These are phyloP conservation scores for Choristoneura fumiferana DNA, from an alignment of 1,140 invertebrate genomes.

Conservation along the genomic window DNA sequence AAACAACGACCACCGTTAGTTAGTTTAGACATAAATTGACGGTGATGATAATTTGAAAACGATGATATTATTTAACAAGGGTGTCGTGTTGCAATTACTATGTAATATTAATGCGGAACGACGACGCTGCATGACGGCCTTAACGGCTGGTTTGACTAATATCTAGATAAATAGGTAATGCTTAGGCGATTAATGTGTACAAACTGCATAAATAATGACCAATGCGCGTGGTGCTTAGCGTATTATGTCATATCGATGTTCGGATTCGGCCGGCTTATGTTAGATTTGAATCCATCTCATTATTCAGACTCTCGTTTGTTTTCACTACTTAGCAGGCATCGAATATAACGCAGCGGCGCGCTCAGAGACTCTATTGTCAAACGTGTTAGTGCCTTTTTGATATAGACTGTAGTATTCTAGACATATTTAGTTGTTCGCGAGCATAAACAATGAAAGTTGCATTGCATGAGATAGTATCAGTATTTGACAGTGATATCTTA, in stretches of 20 bases:
- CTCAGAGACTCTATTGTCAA: no score
- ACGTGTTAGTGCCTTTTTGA: no score
- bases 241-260: conserved; percentile 31
- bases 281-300: neutral
- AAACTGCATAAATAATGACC: conserved; percentile 34
- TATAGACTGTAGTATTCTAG: no score
- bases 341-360: no score
- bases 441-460: no score
- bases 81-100: conserved; percentile 4
- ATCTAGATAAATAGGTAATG: conserved; percentile 22
- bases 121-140: conserved; percentile 12
- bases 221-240: conserved; percentile 16
- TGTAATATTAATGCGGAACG: conserved; percentile 19
- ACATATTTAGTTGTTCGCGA: no score
- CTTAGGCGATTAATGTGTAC: conserved; percentile 31
- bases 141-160: conserved; percentile 29
- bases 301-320: no score
- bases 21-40: neutral
- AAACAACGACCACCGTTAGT: no score
- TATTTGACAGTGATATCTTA: no score
- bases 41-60: conserved; percentile 5
- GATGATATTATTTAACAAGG: conserved; percentile 9
- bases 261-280: neutral
- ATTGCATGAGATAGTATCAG: no score
- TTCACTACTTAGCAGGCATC: no score